phyloP scores from a whole-genome alignment of 2,797 vertebrate species.

The Chaenodraco wilsoni region DNA sequence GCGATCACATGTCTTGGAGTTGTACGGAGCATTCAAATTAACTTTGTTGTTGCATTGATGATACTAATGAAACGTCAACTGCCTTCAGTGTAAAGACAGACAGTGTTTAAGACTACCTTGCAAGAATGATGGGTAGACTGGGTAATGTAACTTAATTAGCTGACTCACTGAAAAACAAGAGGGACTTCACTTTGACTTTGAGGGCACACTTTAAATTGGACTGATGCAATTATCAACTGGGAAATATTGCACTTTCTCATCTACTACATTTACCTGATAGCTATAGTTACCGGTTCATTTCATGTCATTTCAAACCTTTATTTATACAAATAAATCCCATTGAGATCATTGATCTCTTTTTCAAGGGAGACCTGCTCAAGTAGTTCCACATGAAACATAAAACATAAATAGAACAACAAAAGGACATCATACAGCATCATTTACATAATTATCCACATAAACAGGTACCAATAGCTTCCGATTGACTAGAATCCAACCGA shows the following conservation, averaged over 20 bases:
- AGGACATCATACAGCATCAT: too few species aligned
- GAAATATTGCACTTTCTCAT: background rate
- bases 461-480: too few species aligned
- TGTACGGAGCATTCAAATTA: background rate
- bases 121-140: background rate
- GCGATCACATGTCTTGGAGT: background rate
- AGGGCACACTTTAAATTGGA: background rate
- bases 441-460: too few species aligned
- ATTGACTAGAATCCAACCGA: too few species aligned
- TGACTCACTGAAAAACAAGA: slow-evolving; percentile 3
- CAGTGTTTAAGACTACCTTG: background rate
- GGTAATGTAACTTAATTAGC: slow-evolving; percentile 1
- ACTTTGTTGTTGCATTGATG: background rate
- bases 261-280: background rate
- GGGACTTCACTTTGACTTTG: background rate
- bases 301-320: too few species aligned
- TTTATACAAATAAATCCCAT: too few species aligned
- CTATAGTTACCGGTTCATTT: background rate
- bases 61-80: slow-evolving; percentile 1
- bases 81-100: slow-evolving; percentile 1
- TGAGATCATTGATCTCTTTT: too few species aligned
- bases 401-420: too few species aligned
- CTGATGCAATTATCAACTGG: slow-evolving; percentile 7
- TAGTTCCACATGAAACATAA: too few species aligned
- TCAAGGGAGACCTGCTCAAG: too few species aligned